These are phyloP conservation scores for Coelinius sp. DNA, from an alignment of 2,888 invertebrate genomes.

Conservation along the genomic window DNA sequence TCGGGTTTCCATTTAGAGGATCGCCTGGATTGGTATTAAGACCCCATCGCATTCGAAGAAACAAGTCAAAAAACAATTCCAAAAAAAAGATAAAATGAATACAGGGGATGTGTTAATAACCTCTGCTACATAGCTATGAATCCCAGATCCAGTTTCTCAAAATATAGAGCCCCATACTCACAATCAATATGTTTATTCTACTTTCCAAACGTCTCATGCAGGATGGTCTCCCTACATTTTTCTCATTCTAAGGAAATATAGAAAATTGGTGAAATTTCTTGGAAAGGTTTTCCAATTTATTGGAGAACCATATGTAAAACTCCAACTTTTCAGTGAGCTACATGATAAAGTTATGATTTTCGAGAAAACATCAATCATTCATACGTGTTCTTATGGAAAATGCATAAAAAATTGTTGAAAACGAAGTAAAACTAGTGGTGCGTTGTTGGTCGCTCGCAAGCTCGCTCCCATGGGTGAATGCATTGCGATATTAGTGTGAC, in stretches of 20 bases:
- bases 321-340: no score
- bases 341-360: no score
- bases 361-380: no score
- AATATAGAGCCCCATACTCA: background rate
- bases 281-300: background rate
- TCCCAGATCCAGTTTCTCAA: background rate
- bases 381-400: no score
- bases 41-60: background rate
- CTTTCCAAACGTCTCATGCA: background rate
- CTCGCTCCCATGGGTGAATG: no score
- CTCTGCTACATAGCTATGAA: background rate
- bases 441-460: no score
- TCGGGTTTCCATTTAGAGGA: conserved; percentile 27
- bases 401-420: no score
- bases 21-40: conserved; percentile 20
- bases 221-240: background rate
- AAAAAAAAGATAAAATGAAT: conserved; percentile 5
- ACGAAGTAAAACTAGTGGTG: no score
- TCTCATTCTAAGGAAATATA: no score
- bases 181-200: background rate
- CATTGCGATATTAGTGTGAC: no score
- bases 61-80: background rate
- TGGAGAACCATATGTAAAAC: no score
- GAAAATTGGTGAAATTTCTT: no score
- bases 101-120: background rate